A percentile compares a stretch with the other conserved stretches of the same genome.
These are phyloP conservation scores for Drosophila sechellia DNA, from an alignment of 1,140 invertebrate genomes.

Conservation along the genomic window DNA sequence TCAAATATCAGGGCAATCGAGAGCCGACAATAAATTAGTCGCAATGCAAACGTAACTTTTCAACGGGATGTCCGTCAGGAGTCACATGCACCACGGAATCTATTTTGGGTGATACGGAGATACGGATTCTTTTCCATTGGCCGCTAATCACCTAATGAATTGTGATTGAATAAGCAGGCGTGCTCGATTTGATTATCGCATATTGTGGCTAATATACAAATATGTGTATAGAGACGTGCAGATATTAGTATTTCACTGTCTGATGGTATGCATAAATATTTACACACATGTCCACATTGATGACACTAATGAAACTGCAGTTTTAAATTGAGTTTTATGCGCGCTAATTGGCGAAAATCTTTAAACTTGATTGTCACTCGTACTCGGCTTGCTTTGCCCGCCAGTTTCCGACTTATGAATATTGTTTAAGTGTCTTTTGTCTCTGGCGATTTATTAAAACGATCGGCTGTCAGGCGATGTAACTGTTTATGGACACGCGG, in stretches of 20 bases:
- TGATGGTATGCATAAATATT: constrained; percentile 5
- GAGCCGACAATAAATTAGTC: constrained; percentile 34
- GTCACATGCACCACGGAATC: constrained; percentile 38
- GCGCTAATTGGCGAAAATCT: constrained; percentile 62
- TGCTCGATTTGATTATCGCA: constrained; percentile 50
- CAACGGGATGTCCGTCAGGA: constrained; percentile 10
- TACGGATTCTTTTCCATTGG: neutral
- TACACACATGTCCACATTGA: constrained; percentile 6
- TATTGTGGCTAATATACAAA: constrained; percentile 17
- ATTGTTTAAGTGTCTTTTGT: constrained; percentile 22
- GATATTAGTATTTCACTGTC: constrained; percentile 1
- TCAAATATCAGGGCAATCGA: constrained; percentile 23
- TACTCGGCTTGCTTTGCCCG: neutral
- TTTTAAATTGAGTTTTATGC: constrained; percentile 51
- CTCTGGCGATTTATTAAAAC: constrained; percentile 34
- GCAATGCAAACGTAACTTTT: constrained; percentile 24
- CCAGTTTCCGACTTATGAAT: constrained; percentile 1
- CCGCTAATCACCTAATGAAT: constrained; percentile 37
- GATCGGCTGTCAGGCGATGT: constrained; percentile 34
- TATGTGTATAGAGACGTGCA: constrained; percentile 6
- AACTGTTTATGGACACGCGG: constrained; percentile 26
- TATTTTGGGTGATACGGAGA: constrained; percentile 12
- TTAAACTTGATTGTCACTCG: constrained; percentile 29
- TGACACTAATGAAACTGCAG: constrained; percentile 48
- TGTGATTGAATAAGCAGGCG: constrained; percentile 47